Evolutionary conservation across 2,888 invertebrate genomes (phyloP), one percentile per base, ranked within the genome.

Genomic region (Lithophane ornitopus): DNA sequence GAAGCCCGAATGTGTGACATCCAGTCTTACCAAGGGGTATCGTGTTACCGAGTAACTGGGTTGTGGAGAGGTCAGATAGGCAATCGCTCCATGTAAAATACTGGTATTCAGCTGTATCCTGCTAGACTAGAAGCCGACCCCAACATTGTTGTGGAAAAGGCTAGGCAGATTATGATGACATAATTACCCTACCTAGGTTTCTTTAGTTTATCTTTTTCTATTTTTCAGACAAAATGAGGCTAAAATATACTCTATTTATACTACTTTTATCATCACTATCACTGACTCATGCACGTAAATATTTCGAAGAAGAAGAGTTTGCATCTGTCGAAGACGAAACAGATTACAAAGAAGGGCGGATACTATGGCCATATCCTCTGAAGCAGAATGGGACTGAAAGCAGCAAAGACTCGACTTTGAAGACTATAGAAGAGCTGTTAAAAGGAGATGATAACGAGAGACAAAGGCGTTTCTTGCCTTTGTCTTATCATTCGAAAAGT

Each of bases 341-440:
- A 76, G 88, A 80, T 70, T 65, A 83, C 11, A 91, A 90, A 87
- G 87, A 88, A 52, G 91, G 87, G 1, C 91, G 91, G 41, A 94
- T 95, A 81, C 82, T 95, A 26, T 94, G 94, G 94, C 94, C 95
- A 0, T 92, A 92, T 83, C 94, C 93, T 26, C 68, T 90, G 34
- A 89, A 87, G 67, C 62, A 65, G 3, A 91, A 90, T 56, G 89
- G 87, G n/a, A 87, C 84, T 56, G 88, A 89, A 58, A 74, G 59
- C 11, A 76, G 63, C 14, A 82, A 76, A 46, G 75, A 74, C 67
- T 68, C 56, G 75, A 77, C 41, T 44, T 58, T 85, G 41, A 76
- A 87, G 26, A 72, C 79, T n/a, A 76, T 71, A 66, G 74, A 82
- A 63, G 83, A 77, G 19, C 63, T 74, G 19, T 59, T 82, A 16